Base-by-base conservation (phyloP, 2,888 invertebrate species). In the Amiota communis region DNA sequence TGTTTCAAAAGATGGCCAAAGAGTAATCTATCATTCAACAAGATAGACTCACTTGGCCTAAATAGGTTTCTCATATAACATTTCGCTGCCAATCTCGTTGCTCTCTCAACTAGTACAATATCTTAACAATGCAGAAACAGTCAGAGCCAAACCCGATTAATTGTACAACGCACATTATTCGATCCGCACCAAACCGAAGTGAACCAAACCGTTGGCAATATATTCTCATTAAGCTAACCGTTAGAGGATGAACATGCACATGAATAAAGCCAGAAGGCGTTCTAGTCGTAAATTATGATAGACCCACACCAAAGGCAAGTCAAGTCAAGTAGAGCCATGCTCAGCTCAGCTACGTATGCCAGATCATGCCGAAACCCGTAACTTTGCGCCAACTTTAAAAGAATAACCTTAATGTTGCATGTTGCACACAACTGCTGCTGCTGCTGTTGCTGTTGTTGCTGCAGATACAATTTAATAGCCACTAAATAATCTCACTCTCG, bases 391-490 rank as follows among this genome's bases (percentile, higher is more conserved):
- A 36, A 36, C 6, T 2, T 6, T 4, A 36, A 36, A 36, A 15
- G 53, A 13, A 20, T 20, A 59, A 15, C 9, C 15, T 17, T 59
- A 15, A 57, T 57, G 15, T 57, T 57, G 57, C 59, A 59, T 59
- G 59, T 9, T 15, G 59, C 20, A 59, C 59, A 20, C 20, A 23
- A 15, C 53, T 53, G 51, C 51, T 53, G 53, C 36, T 36, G 46
- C 48, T 65, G 36, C 67, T 23, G 57, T 15, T 51, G 15, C 51
- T 53, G 23, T 23, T 53, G 53, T 9, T 36, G 46, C 48, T 65
- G 36, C 67, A 53, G 36, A 20, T 51, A 68, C 51, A 68, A 68
- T 68, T 68, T 68, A 68, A 68, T 68, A 68, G 67, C 67, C 51
- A 68, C 67, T 68, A 68, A 68, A 68, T 68, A 68, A 68, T 68